Evolutionary conservation across 2,888 invertebrate species (phyloP).

Genomic region (Drosophila kokeensis): DNA sequence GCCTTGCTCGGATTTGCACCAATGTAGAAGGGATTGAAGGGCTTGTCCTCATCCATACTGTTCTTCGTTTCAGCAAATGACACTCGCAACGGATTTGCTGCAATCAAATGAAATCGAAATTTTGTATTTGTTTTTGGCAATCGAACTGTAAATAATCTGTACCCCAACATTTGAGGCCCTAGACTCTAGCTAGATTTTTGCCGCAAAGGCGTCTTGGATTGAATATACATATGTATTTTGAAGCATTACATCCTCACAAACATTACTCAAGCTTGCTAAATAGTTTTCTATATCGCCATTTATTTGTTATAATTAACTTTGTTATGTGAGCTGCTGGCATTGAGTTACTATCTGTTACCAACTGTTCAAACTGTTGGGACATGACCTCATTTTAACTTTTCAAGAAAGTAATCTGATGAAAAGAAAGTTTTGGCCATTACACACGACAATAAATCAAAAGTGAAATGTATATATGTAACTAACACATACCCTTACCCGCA

Average conservation of each 20-base stretch:
- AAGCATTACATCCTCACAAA: background rate
- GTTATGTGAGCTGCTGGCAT: background rate
- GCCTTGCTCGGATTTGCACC: conserved; percentile 45
- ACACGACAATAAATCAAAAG: background rate
- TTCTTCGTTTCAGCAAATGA: background rate
- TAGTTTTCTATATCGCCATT: background rate
- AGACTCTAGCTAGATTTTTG: background rate
- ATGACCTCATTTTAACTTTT: background rate
- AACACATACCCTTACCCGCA: background rate
- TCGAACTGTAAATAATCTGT: background rate
- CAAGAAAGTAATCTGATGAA: background rate
- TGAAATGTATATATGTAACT: conserved; percentile 1
- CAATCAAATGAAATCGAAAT: conserved; percentile 11
- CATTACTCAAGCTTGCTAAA: background rate
- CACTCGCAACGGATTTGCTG: background rate
- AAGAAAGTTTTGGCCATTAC: background rate
- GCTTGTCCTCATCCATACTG: conserved; percentile 21
- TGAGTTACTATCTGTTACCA: background rate
- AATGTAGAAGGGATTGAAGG: conserved; percentile 53
- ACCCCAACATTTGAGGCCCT: background rate
- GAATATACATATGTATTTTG: background rate
- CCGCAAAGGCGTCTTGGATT: background rate
- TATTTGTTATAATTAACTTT: background rate
- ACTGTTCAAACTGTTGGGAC: background rate
- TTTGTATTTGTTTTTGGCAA: conserved; percentile 6